phyloP scores from a whole-genome alignment of 2,888 invertebrate species.

The Lasiommata megera region DNA sequence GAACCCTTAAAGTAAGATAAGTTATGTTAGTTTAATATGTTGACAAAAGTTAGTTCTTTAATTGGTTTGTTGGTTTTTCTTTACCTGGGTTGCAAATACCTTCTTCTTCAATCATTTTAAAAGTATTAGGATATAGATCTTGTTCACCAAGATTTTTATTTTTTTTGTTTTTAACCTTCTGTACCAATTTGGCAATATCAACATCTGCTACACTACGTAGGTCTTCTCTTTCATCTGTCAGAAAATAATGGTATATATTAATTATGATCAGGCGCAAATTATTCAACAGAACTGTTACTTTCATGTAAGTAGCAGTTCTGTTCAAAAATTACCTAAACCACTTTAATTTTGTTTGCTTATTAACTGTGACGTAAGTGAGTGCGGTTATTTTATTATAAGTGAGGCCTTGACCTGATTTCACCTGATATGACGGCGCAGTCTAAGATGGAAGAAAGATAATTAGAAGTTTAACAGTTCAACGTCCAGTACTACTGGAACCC shows the following conservation, averaged over 20 bases:
- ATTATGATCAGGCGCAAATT: not conserved
- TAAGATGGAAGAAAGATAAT: no score
- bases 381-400: no score
- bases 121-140: constrained; percentile 64
- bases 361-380: no score
- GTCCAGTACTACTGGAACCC: no score
- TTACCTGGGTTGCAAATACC: constrained; percentile 71
- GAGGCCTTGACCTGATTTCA: no score
- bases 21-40: not conserved
- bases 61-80: not conserved
- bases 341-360: no score
- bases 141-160: constrained; percentile 62
- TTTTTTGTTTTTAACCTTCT: constrained; percentile 61
- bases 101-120: constrained; percentile 72
- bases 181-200: constrained; percentile 71
- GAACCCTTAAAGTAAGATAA: constrained; percentile 49
- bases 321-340: no score
- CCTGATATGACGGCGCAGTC: no score
- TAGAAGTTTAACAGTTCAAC: no score
- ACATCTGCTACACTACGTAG: constrained; percentile 71
- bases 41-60: not conserved
- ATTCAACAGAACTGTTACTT: not conserved
- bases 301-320: no score
- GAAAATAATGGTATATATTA: not conserved
- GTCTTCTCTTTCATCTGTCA: constrained; percentile 72